phyloP scores from a whole-genome alignment of 2,797 vertebrate genomes.

The Onychomys arenicola region DNA sequence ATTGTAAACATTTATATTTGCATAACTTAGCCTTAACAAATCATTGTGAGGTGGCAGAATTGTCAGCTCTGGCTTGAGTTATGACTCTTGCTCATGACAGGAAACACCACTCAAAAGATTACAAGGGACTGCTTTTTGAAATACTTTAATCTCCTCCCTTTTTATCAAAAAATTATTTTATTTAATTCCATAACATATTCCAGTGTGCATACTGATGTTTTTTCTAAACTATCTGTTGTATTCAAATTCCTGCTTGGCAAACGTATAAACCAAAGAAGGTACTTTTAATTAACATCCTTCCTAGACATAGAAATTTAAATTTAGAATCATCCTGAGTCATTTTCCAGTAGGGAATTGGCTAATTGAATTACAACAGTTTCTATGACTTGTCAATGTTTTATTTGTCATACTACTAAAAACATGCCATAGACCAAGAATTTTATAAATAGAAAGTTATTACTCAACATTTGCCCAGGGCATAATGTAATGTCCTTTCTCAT shows the following conservation, averaged over 20 bases:
- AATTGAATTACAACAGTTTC: not conserved
- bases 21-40: constrained; percentile 73
- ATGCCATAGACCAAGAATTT: not conserved
- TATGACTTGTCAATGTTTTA: not conserved
- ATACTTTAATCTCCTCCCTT: not conserved
- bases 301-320: not conserved
- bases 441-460: not conserved
- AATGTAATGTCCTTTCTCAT: not conserved
- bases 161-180: constrained; percentile 63
- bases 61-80: constrained; percentile 74
- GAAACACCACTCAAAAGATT: constrained; percentile 65
- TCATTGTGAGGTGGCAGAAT: constrained; percentile 43
- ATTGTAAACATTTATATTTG: constrained; percentile 77
- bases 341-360: constrained; percentile 6
- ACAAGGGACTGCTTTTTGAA: constrained; percentile 68
- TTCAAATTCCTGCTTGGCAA: constrained; percentile 58
- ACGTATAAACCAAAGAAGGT: constrained; percentile 50
- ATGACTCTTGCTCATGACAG: constrained; percentile 65
- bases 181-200: constrained; percentile 52
- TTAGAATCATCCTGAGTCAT: not conserved
- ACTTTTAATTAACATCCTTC: constrained; percentile 1
- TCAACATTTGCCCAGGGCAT: not conserved
- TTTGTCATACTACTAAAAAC: not conserved
- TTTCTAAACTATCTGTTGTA: not conserved
- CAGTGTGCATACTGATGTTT: constrained; percentile 56